A percentile compares a stretch with the other conserved stretches of the same genome.
Evolutionary conservation across 2,797 vertebrate genomes (phyloP).

Genomic region (Mallotus villosus): DNA sequence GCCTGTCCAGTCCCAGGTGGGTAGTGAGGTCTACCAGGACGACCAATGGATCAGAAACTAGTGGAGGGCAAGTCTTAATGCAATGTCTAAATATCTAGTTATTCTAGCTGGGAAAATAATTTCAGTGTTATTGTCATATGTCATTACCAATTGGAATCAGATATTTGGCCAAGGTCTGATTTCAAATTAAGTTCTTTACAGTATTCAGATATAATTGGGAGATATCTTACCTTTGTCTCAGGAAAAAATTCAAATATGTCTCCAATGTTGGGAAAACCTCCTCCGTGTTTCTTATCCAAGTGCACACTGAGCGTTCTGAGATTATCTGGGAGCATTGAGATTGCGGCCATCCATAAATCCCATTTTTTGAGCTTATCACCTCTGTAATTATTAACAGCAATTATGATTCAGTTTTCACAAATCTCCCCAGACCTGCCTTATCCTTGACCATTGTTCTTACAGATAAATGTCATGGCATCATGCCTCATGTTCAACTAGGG

Average conservation of each 20-base stretch:
- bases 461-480: slow-evolving; percentile 59
- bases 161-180: too few species aligned
- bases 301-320: slow-evolving; percentile 17
- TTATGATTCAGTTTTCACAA: slow-evolving; percentile 74
- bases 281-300: slow-evolving; percentile 7
- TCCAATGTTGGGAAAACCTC: not conserved
- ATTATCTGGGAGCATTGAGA: slow-evolving; percentile 43
- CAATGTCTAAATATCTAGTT: not conserved
- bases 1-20: not conserved
- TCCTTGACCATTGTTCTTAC: slow-evolving; percentile 90
- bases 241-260: not conserved
- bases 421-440: slow-evolving; percentile 74
- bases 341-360: slow-evolving; percentile 60
- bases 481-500: slow-evolving; percentile 32
- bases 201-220: not conserved
- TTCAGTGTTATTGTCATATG: too few species aligned
- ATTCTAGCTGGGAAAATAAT: not conserved
- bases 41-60: not conserved
- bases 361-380: slow-evolving; percentile 56
- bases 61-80: not conserved
- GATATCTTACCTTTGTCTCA: slow-evolving; percentile 13
- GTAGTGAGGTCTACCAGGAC: not conserved
- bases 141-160: too few species aligned
- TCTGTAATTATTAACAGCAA: slow-evolving; percentile 95
- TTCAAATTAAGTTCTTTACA: not conserved